Base-by-base conservation (phyloP, 2,797 vertebrate genomes). In the Myotis vivesi region DNA sequence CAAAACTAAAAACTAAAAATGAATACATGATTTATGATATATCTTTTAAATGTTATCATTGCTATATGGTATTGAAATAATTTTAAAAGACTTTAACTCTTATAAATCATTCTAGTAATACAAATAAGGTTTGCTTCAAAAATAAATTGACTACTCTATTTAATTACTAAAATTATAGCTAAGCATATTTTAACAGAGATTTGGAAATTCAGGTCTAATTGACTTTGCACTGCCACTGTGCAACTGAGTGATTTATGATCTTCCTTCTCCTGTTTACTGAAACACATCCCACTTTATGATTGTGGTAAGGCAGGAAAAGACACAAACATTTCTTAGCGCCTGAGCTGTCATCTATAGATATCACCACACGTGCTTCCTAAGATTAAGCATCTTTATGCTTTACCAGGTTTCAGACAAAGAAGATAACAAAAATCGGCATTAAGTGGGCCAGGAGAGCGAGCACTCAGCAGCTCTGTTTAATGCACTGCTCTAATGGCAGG, bases 151-250 rank as follows among this genome's bases (percentile, higher is more conserved):
- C 41, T 17, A 30, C 55, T 90, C 28, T 89, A 6, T 69, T 41
- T 89, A 76, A 77, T 49, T 64, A 66, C 8, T 9, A 80, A 92
- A 92, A 55, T 77, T 91, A 82, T 3, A 71, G 3, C 41, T 76
- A 49, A 79, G 46, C 38, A 55, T 51, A 41, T 51, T 33, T 36
- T 76, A 94, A 66, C 51, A 81, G 71, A 57, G 86, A 38, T 17
- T 62, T 85, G 23, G 59, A 72, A 91, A 62, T 88, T 97, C 95
- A 73, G 87, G 57, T 66, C 33, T 91, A 91, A 97, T 59, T 73
- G 55, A 95, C 28, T 94, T 97, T 84, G 82, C 96, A 95, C 92
- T 87, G 69, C 2, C 5, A 36, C 55, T 33, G 30, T 89, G 44
- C 2, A 87, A 92, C 87, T 68, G 71, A 95, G 55, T 80, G 2